Evolutionary conservation across 1,140 invertebrate genomes (phyloP).

Genomic region (Anastrepha ludens): DNA sequence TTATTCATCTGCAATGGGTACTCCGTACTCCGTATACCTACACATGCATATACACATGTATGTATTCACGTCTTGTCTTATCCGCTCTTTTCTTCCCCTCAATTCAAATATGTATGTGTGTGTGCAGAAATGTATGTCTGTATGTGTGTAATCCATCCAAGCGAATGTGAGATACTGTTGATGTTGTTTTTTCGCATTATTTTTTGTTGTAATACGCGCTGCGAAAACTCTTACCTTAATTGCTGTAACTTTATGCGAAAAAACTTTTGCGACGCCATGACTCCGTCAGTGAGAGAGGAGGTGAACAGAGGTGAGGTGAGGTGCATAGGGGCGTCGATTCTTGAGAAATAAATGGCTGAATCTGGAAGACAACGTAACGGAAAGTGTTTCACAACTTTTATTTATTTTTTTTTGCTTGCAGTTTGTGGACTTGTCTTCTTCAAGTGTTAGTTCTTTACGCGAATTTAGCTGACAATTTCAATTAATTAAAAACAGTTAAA

Average conservation of each 20-base stretch:
- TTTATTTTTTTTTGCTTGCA: neutral
- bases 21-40: too few species aligned
- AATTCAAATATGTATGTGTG: neutral
- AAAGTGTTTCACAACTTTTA: constrained; percentile 14
- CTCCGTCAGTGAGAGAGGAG: neutral
- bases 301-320: neutral
- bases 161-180: neutral
- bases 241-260: constrained; percentile 40
- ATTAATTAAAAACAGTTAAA: constrained; percentile 29
- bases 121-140: too few species aligned
- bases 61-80: constrained; percentile 2
- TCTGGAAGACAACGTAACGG: neutral
- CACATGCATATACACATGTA: neutral
- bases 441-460: neutral
- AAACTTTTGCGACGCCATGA: constrained; percentile 30
- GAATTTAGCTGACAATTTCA: constrained; percentile 39
- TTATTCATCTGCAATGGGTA: constrained; percentile 6
- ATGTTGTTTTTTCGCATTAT: constrained; percentile 31
- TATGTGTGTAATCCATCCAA: neutral
- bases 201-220: constrained; percentile 23
- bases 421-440: neutral
- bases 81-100: constrained; percentile 28
- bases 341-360: constrained; percentile 15
- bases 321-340: neutral
- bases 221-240: constrained; percentile 51